Evolutionary conservation across 2,888 invertebrate genomes (phyloP).

Genomic region (Drosophila vallismaia): DNA sequence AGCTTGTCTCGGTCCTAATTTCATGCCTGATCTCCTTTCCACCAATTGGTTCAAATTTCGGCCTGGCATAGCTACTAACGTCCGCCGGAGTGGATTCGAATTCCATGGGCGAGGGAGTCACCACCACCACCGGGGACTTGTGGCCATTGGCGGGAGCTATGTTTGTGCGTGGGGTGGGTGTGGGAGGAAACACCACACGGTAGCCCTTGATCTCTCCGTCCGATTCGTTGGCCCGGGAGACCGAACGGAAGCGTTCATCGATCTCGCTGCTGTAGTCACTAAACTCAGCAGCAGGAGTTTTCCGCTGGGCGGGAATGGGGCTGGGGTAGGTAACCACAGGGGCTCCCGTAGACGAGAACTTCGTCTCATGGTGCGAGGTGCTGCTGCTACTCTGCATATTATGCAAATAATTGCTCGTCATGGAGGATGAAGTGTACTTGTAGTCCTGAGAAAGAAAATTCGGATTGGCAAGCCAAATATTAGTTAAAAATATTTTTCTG

Average conservation of each 20-base stretch:
- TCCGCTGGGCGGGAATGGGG: conserved; percentile 85
- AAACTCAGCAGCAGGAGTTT: conserved; percentile 84
- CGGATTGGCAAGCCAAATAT: neutral
- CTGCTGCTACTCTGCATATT: conserved; percentile 82
- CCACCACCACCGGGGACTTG: conserved; percentile 84
- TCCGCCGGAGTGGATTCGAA: conserved; percentile 85
- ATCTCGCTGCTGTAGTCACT: conserved; percentile 90
- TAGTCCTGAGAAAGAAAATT: conserved; percentile 84
- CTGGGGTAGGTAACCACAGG: conserved; percentile 85
- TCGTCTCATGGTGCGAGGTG: conserved; percentile 65
- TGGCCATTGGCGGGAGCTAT: conserved; percentile 82
- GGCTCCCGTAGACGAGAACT: conserved; percentile 63
- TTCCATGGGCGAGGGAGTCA: conserved; percentile 85
- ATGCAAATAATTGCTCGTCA: conserved; percentile 84
- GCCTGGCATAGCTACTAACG: conserved; percentile 82
- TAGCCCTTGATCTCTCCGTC: conserved; percentile 85
- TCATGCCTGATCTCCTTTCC: conserved; percentile 81
- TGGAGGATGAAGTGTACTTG: conserved; percentile 83
- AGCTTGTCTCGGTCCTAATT: conserved; percentile 64
- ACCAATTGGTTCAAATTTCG: conserved; percentile 87
- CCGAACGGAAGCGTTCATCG: conserved; percentile 87
- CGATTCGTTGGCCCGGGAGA: conserved; percentile 86
- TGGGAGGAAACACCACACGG: conserved; percentile 86
- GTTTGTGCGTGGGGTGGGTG: conserved; percentile 84
- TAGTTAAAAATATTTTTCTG: neutral